A percentile compares a stretch with the other conserved stretches of the same genome.
phyloP scores from a whole-genome alignment of 2,113 vertebrate genomes.

The Circaetus cinerascens region DNA sequence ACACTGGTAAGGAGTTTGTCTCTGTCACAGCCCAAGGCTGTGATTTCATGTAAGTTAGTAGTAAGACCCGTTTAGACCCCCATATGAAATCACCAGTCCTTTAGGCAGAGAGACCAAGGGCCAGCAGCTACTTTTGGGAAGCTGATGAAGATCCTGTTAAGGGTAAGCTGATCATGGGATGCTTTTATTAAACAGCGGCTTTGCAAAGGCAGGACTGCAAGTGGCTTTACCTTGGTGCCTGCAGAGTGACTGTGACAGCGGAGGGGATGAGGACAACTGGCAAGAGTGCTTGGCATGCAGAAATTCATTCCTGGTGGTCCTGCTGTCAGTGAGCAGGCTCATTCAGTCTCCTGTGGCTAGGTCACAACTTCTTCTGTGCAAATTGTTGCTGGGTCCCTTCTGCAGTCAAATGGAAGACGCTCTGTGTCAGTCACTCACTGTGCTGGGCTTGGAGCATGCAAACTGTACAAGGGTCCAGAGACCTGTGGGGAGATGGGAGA shows the following conservation, averaged over 20 bases:
- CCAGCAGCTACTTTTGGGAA: neutral
- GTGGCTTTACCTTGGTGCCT: neutral
- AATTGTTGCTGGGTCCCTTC: neutral
- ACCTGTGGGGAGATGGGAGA: neutral
- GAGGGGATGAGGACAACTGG: neutral
- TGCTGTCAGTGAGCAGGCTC: neutral
- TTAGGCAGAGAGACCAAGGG: neutral
- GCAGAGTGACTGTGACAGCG: neutral
- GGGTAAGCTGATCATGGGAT: neutral
- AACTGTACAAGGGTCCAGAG: neutral
- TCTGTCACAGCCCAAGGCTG: neutral
- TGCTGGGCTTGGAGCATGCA: neutral
- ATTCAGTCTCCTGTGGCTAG: neutral
- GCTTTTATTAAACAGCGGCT: neutral
- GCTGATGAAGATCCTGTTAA: neutral
- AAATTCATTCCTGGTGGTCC: neutral
- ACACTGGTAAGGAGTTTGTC: neutral
- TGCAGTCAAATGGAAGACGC: neutral
- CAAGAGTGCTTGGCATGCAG: neutral
- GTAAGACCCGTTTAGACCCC: neutral
- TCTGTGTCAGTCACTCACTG: neutral
- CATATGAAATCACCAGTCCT: neutral
- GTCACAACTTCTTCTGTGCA: neutral
- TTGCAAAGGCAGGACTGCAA: neutral
- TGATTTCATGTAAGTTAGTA: neutral